Percentiles rank a stretch among this genome's conserved stretches.
phyloP scores from a whole-genome alignment of 2,797 vertebrate species.

The Arctocebus calabarensis region DNA sequence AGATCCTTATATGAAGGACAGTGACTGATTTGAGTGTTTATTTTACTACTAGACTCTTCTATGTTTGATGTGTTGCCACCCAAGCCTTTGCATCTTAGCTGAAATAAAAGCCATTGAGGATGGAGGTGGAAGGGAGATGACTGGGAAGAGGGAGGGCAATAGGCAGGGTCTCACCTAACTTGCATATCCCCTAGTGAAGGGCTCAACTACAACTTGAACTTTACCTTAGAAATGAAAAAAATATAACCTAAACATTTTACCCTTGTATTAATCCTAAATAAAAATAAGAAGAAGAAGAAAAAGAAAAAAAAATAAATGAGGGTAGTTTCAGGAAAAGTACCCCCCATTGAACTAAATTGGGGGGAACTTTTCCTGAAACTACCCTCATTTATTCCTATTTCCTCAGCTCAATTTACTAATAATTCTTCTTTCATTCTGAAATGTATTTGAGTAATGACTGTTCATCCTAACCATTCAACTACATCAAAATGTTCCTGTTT shows the following conservation, averaged over 20 bases:
- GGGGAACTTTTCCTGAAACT: rapidly evolving
- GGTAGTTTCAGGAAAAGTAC: rapidly evolving
- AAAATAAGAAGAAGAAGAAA: too few species aligned
- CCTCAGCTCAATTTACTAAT: not conserved
- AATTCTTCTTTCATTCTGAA: not conserved
- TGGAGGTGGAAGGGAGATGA: too few species aligned
- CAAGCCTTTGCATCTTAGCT: not conserved
- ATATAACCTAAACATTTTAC: too few species aligned
- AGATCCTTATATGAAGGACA: not conserved
- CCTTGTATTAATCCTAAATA: too few species aligned
- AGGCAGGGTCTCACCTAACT: too few species aligned
- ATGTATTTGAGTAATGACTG: not conserved
- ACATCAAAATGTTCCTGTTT: not conserved
- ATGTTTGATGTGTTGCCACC: not conserved
- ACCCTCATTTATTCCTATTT: not conserved
- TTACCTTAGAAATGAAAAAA: too few species aligned
- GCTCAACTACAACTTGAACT: too few species aligned
- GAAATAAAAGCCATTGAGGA: not conserved
- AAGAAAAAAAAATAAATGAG: not conserved
- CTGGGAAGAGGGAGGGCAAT: too few species aligned
- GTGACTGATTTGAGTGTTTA: not conserved
- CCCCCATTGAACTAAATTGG: not conserved
- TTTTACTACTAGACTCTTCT: not conserved
- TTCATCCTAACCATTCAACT: not conserved
- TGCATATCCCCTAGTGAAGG: too few species aligned